These are phyloP conservation scores for Pollenia angustigena DNA, from an alignment of 2,888 invertebrate species.

Conservation along the genomic window DNA sequence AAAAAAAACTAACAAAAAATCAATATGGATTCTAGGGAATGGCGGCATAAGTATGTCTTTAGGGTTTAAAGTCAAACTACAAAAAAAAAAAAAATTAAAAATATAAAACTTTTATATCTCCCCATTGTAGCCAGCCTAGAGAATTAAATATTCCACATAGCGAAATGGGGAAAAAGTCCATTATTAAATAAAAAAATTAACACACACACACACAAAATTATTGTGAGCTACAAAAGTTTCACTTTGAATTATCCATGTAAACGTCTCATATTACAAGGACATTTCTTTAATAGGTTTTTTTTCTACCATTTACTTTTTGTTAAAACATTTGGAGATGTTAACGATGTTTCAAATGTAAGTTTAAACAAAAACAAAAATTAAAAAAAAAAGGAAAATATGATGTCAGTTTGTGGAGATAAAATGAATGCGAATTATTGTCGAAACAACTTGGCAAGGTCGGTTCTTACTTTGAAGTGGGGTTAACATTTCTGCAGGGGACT, in stretches of 20 bases:
- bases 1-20: constrained; percentile 9
- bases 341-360: neutral
- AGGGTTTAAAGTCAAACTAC: constrained; percentile 3
- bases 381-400: no score
- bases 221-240: neutral
- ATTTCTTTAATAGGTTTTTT: constrained; percentile 32
- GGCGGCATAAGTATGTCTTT: constrained; percentile 24
- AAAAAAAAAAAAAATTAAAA: neutral
- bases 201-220: neutral
- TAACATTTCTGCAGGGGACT: no score
- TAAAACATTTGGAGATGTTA: neutral
- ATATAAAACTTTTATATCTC: constrained; percentile 34
- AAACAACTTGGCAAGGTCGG: no score
- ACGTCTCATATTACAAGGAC: constrained; percentile 40
- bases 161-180: neutral
- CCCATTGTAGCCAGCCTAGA: neutral
- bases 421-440: no score
- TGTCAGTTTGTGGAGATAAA: no score
- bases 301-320: neutral
- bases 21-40: constrained; percentile 10
- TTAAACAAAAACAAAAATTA: neutral
- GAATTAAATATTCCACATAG: constrained; percentile 28
- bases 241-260: constrained; percentile 19
- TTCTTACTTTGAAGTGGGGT: no score
- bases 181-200: neutral